Base-by-base conservation (phyloP, 2,113 vertebrate species). In the Pipa parva region DNA sequence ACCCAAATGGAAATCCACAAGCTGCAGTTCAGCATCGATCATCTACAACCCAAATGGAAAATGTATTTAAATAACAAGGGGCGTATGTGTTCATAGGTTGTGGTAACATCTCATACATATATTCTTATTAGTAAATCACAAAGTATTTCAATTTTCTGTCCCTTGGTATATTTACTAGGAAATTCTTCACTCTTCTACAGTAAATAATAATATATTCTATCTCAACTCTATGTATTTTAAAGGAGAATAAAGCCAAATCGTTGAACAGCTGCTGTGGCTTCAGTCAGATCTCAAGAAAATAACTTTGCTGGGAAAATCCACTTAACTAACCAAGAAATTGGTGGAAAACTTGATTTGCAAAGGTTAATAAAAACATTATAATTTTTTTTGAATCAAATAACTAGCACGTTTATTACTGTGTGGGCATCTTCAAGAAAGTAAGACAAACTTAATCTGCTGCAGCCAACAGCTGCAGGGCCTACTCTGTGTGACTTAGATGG, bases 391-490 rank as follows among this genome's bases (percentile, higher is more conserved):
- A 79, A 72, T 63, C 72, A 68, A 77, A 75, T 75, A 72, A 79
- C 48, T 52, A 18, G 60, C 2, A 0, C 10, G 45, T 73, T 83
- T 78, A 76, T 76, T 75, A 74, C 63, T 78, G 73, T n/a, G 7
- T 54, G 56, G 77, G 66, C 0, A 0, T 76, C 75, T 80, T 79
- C 72, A 75, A 72, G 57, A 78, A 77, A 61, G 57, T 2, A 31
- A 63, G 76, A 48, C 74, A 76, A 78, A 77, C 55, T 73, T 76
- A 42, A 77, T 68, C 51, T 59, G 59, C 70, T 54, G 1, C 2
- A 66, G 74, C 76, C 78, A 82, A 75, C 82, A 80, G 79, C 80
- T 83, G 79, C 2, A 75, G 80, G 74, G 73, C 80, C 48, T 61
- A 66, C 65, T 21, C 18, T 3, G 25, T 61, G 15, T 79, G 82